These are phyloP conservation scores for Megalurothrips usitatus DNA, from an alignment of 2,888 invertebrate genomes.

Conservation along the genomic window DNA sequence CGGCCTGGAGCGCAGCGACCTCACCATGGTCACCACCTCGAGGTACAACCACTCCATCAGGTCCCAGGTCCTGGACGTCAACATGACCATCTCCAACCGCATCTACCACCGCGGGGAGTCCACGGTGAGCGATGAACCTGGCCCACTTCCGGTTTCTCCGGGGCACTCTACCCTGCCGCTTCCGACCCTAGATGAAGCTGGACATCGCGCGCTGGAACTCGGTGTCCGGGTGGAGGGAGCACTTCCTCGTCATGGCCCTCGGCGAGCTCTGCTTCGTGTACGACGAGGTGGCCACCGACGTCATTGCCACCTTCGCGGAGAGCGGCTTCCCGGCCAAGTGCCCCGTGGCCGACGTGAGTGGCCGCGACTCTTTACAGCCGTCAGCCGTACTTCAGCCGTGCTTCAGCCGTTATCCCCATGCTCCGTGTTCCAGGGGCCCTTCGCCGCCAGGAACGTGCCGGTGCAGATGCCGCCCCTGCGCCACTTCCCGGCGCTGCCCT, in stretches of 20 bases:
- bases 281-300: not conserved
- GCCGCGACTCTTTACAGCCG: not conserved
- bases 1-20: not conserved
- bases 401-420: too few relatives aligned
- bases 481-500: not conserved
- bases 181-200: not conserved
- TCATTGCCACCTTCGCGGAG: not conserved
- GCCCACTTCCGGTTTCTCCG: too few relatives aligned
- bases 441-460: not conserved
- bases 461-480: not conserved
- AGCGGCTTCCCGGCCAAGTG: not conserved
- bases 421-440: not conserved
- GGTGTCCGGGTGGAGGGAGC: not conserved
- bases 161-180: too few relatives aligned
- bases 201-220: not conserved
- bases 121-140: not conserved
- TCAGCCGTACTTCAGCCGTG: not conserved
- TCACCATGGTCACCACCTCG: not conserved
- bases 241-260: not conserved
- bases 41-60: not conserved
- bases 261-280: conserved; percentile 5
- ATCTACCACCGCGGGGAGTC: not conserved
- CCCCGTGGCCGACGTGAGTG: not conserved
- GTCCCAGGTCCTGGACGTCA: not conserved
- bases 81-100: not conserved